Base-by-base conservation (phyloP, 1,140 invertebrate genomes). In the Globodera ellingtonae region DNA sequence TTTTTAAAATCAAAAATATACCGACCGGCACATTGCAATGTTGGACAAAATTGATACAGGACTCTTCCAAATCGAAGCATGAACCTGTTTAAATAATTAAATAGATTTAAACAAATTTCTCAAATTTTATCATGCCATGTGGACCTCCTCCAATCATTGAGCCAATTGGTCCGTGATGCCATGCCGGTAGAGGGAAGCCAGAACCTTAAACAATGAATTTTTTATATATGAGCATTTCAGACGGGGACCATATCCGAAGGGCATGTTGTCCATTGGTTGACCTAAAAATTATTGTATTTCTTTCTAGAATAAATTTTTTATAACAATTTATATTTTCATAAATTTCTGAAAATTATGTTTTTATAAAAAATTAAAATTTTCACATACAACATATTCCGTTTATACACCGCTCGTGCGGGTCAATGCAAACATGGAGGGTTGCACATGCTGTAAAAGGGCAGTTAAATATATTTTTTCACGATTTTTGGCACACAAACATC, bases 61-160 rank as follows among this genome's bases (percentile, higher is more conserved):
- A 70, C 67, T 70, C 67, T 47, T 70, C 67, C 67, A 70, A 18
- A 47, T 70, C 67, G 6, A 70, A 13, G 67, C 67, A 70, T 44
- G 35, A 24, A 5, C 13, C 67, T 24, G 13, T 10, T 47, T 24
- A 70, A 70, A 46, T 47, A 70, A 24, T 3, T 0, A 35, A 15
- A 44, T 70, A 4, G 4, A 18, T 10, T 24, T 0, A 0, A 24
- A 47, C 3, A 10, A 70, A 35, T 47, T 13, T 52, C 7, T 7
- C 50, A 52, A 9, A 52, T 52, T 52, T 52, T 1, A 0, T 44
- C 18, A 67, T 21, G 15, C 66, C 66, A 44, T 67, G 35, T 67
- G 66, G 66, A 44, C 67, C 67, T 47, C 24, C 35, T 6, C 67
- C 67, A 70, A 70, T 44, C 8, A 47, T 47, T 2, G 67, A 70